Base-by-base conservation (phyloP, 2,888 invertebrate genomes). In the Callinectes sapidus region DNA sequence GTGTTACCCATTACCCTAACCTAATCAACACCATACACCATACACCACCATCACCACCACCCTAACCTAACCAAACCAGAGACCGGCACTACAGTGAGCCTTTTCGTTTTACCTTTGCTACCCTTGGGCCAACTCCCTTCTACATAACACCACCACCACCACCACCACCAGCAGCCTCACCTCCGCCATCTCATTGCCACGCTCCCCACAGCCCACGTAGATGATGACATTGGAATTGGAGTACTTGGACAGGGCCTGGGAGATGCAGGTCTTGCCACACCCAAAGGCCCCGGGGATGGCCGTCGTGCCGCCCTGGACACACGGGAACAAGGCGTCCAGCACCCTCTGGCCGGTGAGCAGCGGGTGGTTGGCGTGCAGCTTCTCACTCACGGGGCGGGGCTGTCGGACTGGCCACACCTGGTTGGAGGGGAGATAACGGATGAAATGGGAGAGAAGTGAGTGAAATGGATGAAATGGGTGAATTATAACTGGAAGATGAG, bases 151-250 rank as follows among this genome's bases (percentile, higher is more conserved):
- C 14, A 6, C 66, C 39, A 39, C 39, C 39, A 39, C 39, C 71
- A 2, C 10, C 71, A 71, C 28, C 71, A 2, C 28, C 71, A 71
- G 13, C 81, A 16, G 5, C 81, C 89, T 90, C 94, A 96, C 97
- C 96, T 99, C 99, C 95, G 99, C 99, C 99, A 99, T 99, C 97
- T 99, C 99, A 96, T 99, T 99, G 96, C 98, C 99, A 96, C 99
- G 97, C 97, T 99, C 99, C 93, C 99, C 99, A 96, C 99, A 99
- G 94, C 99, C 99, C 95, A 99, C 99, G 96, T 99, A 99, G 95
- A 99, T 96, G 96, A 99, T 99, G 95, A 99, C 99, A 96, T 99
- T 99, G 92, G 99, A 99, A 97, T 99, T 99, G 96, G 99, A 99
- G 96, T 99, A 99, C 96, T 99, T 99, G 95, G 99, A 99, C 94